Evolutionary conservation across 2,888 invertebrate species (phyloP), one percentile per base, ranked within the genome.

Genomic region (Microctonus brassicae): DNA sequence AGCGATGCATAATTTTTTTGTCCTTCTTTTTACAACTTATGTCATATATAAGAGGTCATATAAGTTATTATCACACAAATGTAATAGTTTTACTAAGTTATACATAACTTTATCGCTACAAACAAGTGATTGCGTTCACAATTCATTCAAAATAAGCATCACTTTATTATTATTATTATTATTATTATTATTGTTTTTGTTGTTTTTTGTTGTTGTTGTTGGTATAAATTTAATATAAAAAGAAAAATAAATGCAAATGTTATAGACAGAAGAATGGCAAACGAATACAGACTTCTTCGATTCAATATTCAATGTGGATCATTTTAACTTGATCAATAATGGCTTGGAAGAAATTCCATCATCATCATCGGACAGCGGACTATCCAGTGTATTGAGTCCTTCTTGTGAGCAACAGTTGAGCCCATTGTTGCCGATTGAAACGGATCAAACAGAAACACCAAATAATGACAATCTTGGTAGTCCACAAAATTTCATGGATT

Each of bases 341-440:
- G 91, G 91, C 80, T 86, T 92, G 68, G 91, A 91, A 60, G 90
- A 90, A 79, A 90, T 86, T 86, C 90, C 61, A 86, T 91, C 81
- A 86, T 90, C 83, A 81, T 89, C 91, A 72, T 94, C 94, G 0
- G 94, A 94, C 84, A 93, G 93, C 80, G 94, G 93, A 63, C 88
- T 93, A 20, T 93, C 92, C 39, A 93, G 92, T 76, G 92, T 81
- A 0, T 67, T 83, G 42, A 86, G 85, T 61, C 76, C 82, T 1
- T 86, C 87, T 13, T 85, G 86, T 84, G 91, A 91, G 76, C 91
- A 91, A 75, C 89, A 91, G 76, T 83, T 91, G 34, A 91, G 91
- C 3, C 91, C 91, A 9, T 88, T 89, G 2, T 64, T 87, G 20
- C 80, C 83, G 5, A 82, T 84, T 65, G 86, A 85, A 60, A 86